These are phyloP conservation scores for Menidia beryllina DNA, from an alignment of 2,113 vertebrate genomes.

Conservation along the genomic window DNA sequence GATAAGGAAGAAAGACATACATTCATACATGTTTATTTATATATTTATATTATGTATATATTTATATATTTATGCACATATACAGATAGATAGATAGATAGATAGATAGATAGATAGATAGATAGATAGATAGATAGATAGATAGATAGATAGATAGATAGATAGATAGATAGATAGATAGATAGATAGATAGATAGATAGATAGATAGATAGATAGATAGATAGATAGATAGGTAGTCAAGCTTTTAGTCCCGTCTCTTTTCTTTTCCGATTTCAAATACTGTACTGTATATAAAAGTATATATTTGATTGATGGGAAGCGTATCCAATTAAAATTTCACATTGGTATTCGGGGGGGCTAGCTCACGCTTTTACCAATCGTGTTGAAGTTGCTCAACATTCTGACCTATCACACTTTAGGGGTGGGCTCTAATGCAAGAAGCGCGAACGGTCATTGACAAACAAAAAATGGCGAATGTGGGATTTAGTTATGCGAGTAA, in stretches of 20 bases:
- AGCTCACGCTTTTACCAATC: slow-evolving; percentile 47
- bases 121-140: no score
- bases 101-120: no score
- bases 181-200: no score
- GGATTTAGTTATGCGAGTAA: background rate
- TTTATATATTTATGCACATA: no score
- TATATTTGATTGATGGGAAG: slow-evolving; percentile 33
- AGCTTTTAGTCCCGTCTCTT: background rate
- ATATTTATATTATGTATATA: no score
- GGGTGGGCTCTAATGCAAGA: slow-evolving; percentile 40
- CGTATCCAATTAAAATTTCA: slow-evolving; percentile 45
- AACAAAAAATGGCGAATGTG: slow-evolving; percentile 75
- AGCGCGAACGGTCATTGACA: slow-evolving; percentile 80
- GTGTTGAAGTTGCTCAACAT: background rate
- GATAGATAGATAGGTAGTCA: background rate
- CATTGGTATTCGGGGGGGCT: background rate
- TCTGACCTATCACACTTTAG: slow-evolving; percentile 64
- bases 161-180: no score
- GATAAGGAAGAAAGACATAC: background rate
- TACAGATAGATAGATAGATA: no score
- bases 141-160: no score
- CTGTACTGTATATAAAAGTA: accelerated
- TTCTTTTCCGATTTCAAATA: background rate
- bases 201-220: no score
- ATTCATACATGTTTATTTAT: no score